These are phyloP conservation scores for Panthera uncia DNA, from an alignment of 2,113 vertebrate species.

Conservation along the genomic window DNA sequence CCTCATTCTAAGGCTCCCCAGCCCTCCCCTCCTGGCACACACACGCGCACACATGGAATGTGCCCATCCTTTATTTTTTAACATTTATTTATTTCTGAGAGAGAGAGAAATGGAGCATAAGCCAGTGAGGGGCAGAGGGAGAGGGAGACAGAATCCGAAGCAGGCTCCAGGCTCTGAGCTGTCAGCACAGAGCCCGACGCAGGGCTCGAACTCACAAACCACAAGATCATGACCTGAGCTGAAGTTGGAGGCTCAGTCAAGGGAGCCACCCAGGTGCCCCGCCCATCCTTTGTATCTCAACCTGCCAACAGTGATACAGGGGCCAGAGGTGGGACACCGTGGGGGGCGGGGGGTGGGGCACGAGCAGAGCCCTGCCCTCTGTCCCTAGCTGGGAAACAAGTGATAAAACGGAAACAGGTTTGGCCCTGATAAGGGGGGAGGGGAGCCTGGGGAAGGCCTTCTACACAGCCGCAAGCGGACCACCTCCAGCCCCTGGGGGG, in stretches of 20 bases:
- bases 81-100: too few species aligned
- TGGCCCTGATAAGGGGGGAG: background rate
- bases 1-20: background rate
- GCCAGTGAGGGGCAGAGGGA: too few species aligned
- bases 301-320: background rate
- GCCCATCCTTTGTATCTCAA: background rate
- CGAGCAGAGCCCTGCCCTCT: background rate
- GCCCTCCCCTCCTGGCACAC: background rate
- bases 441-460: background rate
- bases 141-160: too few species aligned
- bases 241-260: too few species aligned
- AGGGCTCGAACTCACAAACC: too few species aligned
- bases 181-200: too few species aligned
- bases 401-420: background rate
- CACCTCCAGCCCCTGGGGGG: background rate
- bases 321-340: background rate
- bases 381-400: background rate
- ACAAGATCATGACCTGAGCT: too few species aligned
- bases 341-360: too few species aligned
- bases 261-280: too few species aligned
- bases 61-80: too few species aligned
- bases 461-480: background rate
- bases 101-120: too few species aligned
- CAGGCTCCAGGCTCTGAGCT: too few species aligned
- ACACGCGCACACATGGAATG: accelerated